These are phyloP conservation scores for Nasonia longicornis DNA, from an alignment of 1,140 invertebrate species.

Conservation along the genomic window DNA sequence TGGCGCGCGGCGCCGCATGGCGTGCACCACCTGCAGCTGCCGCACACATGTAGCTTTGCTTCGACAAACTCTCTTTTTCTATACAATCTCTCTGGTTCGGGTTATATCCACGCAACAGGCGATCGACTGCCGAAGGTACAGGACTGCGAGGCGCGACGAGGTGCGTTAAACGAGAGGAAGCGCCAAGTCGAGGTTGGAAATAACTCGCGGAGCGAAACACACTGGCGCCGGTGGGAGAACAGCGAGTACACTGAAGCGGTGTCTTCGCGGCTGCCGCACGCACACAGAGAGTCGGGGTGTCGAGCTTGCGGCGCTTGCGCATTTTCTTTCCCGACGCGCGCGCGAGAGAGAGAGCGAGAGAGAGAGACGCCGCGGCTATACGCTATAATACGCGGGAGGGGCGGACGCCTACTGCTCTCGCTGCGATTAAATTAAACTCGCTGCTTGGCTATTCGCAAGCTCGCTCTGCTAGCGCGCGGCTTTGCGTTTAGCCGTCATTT, in stretches of 20 bases:
- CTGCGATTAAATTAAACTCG: slow-evolving; percentile 11
- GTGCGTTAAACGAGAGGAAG: too few relatives aligned
- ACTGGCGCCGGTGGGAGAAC: slow-evolving; percentile 12
- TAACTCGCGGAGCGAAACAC: slow-evolving; percentile 17
- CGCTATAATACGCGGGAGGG: not conserved
- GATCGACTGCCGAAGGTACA: too few relatives aligned
- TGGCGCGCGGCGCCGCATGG: too few relatives aligned
- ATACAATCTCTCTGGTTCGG: too few relatives aligned
- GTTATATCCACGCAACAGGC: too few relatives aligned
- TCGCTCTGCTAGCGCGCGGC: not conserved
- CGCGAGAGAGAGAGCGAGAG: too few relatives aligned
- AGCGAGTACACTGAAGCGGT: slow-evolving; percentile 1
- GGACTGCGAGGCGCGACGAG: not conserved
- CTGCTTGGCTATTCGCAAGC: not conserved
- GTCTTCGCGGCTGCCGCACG: not conserved
- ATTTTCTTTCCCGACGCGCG: not conserved
- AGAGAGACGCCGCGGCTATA: not conserved
- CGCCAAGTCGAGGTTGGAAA: not conserved
- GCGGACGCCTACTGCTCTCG: not conserved
- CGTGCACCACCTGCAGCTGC: too few relatives aligned
- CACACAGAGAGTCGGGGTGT: not conserved
- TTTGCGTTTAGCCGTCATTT: not conserved
- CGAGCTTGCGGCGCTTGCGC: slow-evolving; percentile 21
- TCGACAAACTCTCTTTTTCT: too few relatives aligned
- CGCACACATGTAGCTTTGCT: too few relatives aligned